Base-by-base conservation (phyloP, 2,797 vertebrate genomes). In the Mastacembelus armatus region DNA sequence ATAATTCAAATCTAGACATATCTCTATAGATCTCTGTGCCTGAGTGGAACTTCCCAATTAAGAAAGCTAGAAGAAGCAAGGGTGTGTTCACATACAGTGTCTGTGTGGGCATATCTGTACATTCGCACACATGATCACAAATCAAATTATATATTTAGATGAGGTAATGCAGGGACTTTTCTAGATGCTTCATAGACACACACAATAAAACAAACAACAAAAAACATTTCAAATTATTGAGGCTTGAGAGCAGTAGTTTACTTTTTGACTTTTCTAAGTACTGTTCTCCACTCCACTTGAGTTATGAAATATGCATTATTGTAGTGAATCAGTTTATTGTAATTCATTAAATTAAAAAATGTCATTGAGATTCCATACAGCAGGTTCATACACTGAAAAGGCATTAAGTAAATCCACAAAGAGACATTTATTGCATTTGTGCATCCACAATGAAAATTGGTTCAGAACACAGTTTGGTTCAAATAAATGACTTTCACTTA, bases 401-500 rank as follows among this genome's bases (percentile, higher is more conserved):
- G 6, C 44, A 51, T 67, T 68, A 68, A 65, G 33, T 56, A 63
- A 84, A 68, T 65, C 71, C 52, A 67, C 44, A 75, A 69, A 76
- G 51, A 72, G 48, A 56, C 40, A 66, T 79, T 70, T 40, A 74
- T 71, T 61, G 65, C 30, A 58, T 71, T 62, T 67, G 27, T 67
- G 50, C 47, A 71, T 44, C 50, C 35, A 59, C 50, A 80, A 66
- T 74, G 49, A 63, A 70, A 71, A 61, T 71, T 68, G 64, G 11
- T 51, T 77, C 26, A 29, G 44, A 74, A 54, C 56, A 32, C 68
- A 54, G 59, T 71, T 83, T 24, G 18, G 35, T 77, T 79, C 18
- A 78, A 85, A 85, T 74, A 80, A 85, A 89, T 54, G 47, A 81
- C 29, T 83, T 78, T 75, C 21, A 59, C 40, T 63, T 62, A 24